These are phyloP conservation scores for Polyodon spathula DNA, from an alignment of 2,113 vertebrate species.

Conservation along the genomic window DNA sequence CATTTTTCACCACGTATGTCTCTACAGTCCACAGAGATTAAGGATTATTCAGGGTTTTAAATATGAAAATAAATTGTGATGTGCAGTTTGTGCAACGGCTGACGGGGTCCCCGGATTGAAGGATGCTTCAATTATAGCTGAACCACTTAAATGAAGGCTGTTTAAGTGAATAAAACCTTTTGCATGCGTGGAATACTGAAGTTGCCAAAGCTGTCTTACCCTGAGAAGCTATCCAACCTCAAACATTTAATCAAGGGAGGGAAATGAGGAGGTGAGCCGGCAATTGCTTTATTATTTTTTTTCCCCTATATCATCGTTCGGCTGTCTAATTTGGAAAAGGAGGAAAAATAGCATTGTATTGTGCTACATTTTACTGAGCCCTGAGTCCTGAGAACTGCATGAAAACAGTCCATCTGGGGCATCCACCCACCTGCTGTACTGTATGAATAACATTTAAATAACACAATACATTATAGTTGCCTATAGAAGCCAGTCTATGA, in stretches of 20 bases:
- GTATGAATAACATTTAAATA: too few relatives aligned
- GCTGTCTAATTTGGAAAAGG: neutral
- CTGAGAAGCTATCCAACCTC: neutral
- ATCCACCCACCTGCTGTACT: too few relatives aligned
- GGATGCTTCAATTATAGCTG: constrained; percentile 3
- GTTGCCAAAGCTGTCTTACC: neutral
- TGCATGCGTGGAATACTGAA: neutral
- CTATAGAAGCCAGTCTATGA: too few relatives aligned
- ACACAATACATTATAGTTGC: too few relatives aligned
- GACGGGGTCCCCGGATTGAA: neutral
- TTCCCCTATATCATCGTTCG: neutral
- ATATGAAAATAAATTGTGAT: neutral
- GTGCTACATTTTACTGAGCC: neutral
- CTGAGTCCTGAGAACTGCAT: too few relatives aligned
- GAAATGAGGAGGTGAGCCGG: neutral
- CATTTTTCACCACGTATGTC: constrained; percentile 6
- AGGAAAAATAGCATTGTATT: neutral
- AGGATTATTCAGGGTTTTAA: neutral
- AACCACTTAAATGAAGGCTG: constrained; percentile 5
- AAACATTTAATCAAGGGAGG: neutral
- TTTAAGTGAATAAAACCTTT: neutral
- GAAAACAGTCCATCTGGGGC: too few relatives aligned
- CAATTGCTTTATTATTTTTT: neutral
- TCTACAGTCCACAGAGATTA: neutral
- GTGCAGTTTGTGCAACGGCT: neutral